A percentile compares a stretch with the other conserved stretches of the same genome.
Conservation (phyloP, 2,888 invertebrate genomes). For the Allacma fusca region DNA sequence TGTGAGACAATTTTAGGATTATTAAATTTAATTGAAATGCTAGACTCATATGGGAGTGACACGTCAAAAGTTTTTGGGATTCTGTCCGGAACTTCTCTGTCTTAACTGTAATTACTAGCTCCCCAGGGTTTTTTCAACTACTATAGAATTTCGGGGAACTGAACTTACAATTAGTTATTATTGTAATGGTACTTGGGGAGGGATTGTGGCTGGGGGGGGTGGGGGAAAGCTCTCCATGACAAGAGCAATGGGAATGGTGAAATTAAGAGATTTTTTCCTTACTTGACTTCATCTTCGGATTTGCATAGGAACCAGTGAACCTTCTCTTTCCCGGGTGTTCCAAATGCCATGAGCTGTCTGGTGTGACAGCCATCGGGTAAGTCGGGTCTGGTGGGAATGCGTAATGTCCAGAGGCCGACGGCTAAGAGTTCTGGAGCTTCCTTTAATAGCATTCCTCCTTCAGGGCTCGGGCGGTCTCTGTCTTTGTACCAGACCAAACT, state of each 20-base stretch:
- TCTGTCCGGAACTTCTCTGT: too few species aligned
- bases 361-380: conserved; percentile 75
- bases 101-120: too few species aligned
- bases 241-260: neutral
- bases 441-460: conserved; percentile 72
- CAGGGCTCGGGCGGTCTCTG: conserved; percentile 67
- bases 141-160: too few species aligned
- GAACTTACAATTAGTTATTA: too few species aligned
- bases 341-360: conserved; percentile 80
- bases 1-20: too few species aligned
- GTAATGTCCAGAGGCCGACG: conserved; percentile 80
- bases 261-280: conserved; percentile 63
- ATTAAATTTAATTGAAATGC: too few species aligned
- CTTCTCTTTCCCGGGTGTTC: conserved; percentile 74
- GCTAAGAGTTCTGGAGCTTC: conserved; percentile 83
- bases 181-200: too few species aligned
- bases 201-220: too few species aligned
- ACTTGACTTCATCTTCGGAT: conserved; percentile 81
- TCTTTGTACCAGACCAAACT: conserved; percentile 86
- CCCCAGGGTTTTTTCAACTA: too few species aligned
- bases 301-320: conserved; percentile 84
- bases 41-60: too few species aligned
- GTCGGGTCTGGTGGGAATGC: conserved; percentile 77
- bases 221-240: too few species aligned
- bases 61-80: too few species aligned